phyloP scores from a whole-genome alignment of 2,888 invertebrate species.

The Deilephila porcellus region DNA sequence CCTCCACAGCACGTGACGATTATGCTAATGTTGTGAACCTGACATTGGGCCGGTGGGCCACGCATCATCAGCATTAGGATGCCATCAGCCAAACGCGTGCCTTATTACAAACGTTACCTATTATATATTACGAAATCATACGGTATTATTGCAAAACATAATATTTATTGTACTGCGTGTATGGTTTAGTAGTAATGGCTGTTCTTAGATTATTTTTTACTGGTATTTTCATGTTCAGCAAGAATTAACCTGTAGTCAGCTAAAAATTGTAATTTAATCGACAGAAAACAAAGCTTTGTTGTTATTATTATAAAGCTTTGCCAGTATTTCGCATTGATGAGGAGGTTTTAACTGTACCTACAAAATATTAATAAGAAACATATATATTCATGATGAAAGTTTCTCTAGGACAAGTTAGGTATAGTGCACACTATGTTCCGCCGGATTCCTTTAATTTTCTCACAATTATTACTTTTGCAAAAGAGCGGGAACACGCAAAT shows the following conservation, averaged over 20 bases:
- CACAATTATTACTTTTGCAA: neutral
- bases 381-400: no score
- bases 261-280: no score
- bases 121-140: neutral
- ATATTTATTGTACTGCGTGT: neutral
- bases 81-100: slow-evolving; percentile 13
- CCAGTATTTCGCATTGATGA: no score
- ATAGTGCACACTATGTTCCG: neutral
- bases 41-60: slow-evolving; percentile 9
- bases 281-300: no score
- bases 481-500: slow-evolving; percentile 10
- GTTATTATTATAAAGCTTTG: no score
- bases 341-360: no score
- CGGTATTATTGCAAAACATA: neutral
- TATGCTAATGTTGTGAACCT: slow-evolving; percentile 19
- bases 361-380: no score
- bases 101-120: slow-evolving; percentile 14
- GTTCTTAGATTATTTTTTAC: no score
- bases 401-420: neutral
- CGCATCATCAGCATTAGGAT: slow-evolving; percentile 16
- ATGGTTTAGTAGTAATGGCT: neutral
- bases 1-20: neutral
- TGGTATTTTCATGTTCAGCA: no score
- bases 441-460: neutral
- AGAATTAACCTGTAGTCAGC: no score